These are phyloP conservation scores for Drosophila sp. DNA, from an alignment of 1,140 invertebrate genomes.

Conservation along the genomic window DNA sequence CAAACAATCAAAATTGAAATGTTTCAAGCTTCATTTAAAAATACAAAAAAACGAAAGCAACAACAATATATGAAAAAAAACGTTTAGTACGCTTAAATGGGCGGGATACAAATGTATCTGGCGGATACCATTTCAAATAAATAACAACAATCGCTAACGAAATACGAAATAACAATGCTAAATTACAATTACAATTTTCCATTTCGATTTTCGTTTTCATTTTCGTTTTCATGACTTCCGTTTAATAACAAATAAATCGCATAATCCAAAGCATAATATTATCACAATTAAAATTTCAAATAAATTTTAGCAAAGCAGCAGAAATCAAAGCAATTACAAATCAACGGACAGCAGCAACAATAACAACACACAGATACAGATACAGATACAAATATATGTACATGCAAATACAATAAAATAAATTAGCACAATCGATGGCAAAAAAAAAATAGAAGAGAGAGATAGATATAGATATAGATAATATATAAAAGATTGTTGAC, in stretches of 20 bases:
- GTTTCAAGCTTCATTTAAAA: slow-evolving; percentile 82
- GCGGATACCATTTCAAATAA: slow-evolving; percentile 81
- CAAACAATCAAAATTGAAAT: slow-evolving; percentile 60
- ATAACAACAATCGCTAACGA: slow-evolving; percentile 62
- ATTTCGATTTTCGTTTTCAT: slow-evolving; percentile 23
- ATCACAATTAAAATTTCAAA: slow-evolving; percentile 84
- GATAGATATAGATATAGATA: slow-evolving; percentile 24
- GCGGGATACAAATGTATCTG: slow-evolving; percentile 64
- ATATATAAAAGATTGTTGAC: slow-evolving; percentile 72
- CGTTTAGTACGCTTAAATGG: neutral
- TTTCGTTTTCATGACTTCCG: slow-evolving; percentile 78
- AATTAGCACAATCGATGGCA: slow-evolving; percentile 77
- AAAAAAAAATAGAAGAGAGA: slow-evolving; percentile 22
- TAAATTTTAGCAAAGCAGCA: slow-evolving; percentile 79
- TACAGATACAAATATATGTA: slow-evolving; percentile 25
- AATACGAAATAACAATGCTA: slow-evolving; percentile 57
- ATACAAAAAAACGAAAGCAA: slow-evolving; percentile 53
- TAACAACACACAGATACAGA: slow-evolving; percentile 27
- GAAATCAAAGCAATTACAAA: slow-evolving; percentile 78
- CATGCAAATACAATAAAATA: slow-evolving; percentile 72
- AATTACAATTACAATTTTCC: slow-evolving; percentile 74
- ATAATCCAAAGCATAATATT: slow-evolving; percentile 82
- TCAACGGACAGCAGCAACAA: slow-evolving; percentile 36
- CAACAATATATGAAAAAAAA: neutral
- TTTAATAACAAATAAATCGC: slow-evolving; percentile 84